A percentile compares a stretch with the other conserved stretches of the same genome.
Conservation (phyloP, 2,888 invertebrate genomes). For the Helicoverpa assulta region DNA sequence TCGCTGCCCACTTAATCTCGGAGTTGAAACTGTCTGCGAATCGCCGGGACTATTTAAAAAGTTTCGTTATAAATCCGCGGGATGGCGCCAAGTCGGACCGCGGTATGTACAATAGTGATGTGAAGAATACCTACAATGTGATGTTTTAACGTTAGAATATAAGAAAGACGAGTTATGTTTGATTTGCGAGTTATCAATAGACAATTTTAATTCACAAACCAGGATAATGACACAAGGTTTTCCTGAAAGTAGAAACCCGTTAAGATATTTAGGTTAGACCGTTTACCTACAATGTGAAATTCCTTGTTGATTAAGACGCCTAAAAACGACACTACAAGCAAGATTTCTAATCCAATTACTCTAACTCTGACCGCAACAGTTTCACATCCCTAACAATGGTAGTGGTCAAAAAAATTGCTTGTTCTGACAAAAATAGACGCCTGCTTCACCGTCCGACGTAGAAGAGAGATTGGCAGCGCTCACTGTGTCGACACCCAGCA, state of each 20-base stretch:
- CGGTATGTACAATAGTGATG: constrained; percentile 23
- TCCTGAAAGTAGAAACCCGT: no score
- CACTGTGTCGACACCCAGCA: constrained; percentile 33
- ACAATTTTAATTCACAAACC: no score
- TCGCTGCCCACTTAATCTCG: constrained; percentile 72
- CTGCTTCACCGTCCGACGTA: constrained; percentile 10
- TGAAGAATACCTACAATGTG: background rate
- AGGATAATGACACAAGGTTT: no score
- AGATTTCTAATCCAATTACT: background rate
- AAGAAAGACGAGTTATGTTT: background rate
- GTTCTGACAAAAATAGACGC: constrained; percentile 35
- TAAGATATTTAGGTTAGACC: no score
- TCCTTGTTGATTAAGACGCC: no score
- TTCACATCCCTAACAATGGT: constrained; percentile 3
- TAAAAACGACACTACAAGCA: background rate
- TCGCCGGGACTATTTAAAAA: constrained; percentile 70
- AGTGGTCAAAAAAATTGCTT: constrained; percentile 4
- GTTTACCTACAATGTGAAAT: no score
- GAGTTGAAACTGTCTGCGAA: constrained; percentile 66
- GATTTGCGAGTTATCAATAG: no score
- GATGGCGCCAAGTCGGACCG: constrained; percentile 39
- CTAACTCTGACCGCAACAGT: background rate
- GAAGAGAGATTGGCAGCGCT: constrained; percentile 45
- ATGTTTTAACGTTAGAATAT: constrained; percentile 1
- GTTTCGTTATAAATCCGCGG: constrained; percentile 74